These are phyloP conservation scores for Chrysolina oricalcia DNA, from an alignment of 2,888 invertebrate species.

Conservation along the genomic window DNA sequence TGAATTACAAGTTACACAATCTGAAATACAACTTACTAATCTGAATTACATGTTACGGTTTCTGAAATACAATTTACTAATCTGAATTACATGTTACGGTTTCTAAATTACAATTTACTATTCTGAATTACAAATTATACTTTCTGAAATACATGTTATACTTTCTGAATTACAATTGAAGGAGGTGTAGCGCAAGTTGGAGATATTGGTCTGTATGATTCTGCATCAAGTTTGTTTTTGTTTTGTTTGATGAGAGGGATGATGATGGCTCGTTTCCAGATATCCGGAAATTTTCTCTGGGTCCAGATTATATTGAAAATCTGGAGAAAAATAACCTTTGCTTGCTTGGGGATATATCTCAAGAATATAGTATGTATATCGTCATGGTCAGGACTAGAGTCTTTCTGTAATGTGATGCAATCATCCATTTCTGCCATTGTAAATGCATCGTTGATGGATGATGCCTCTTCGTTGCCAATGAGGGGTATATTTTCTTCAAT, in stretches of 20 bases:
- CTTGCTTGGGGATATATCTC: not conserved
- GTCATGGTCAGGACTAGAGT: conserved; percentile 17
- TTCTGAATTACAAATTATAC: too few species aligned
- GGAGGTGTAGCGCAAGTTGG: not conserved
- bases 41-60: too few species aligned
- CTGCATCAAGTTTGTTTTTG: not conserved
- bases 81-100: too few species aligned
- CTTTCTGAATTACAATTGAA: too few species aligned
- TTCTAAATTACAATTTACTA: too few species aligned
- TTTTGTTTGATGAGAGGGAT: not conserved
- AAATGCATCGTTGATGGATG: too few species aligned
- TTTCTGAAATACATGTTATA: too few species aligned
- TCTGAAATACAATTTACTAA: too few species aligned
- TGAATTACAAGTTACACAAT: too few species aligned
- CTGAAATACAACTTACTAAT: too few species aligned
- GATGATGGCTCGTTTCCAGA: not conserved
- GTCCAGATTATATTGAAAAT: conserved; percentile 27
- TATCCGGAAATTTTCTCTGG: not conserved
- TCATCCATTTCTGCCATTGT: not conserved
- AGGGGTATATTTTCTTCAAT: too few species aligned
- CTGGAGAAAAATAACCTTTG: not conserved
- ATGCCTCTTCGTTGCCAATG: too few species aligned
- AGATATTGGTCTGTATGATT: not conserved
- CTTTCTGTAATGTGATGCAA: not conserved
- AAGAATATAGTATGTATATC: conserved; percentile 14